Percentiles rank a stretch among this genome's conserved stretches.
Evolutionary conservation across 2,797 vertebrate genomes (phyloP).

Genomic region (Microctenopoma stevenorrisi): DNA sequence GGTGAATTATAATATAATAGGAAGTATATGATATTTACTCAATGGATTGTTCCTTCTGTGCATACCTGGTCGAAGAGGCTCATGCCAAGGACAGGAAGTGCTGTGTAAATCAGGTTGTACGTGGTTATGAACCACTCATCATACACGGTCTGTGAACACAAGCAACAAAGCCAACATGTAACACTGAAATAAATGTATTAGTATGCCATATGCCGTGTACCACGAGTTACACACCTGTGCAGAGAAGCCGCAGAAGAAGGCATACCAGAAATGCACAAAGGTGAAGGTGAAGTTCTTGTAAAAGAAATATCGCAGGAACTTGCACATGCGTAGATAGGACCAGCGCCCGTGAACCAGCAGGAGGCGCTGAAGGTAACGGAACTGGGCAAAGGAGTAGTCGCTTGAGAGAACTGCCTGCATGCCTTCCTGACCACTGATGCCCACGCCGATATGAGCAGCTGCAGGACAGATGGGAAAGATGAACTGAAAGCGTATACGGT

Average conservation of each 20-base stretch:
- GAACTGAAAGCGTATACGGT: too few species aligned
- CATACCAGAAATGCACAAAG: conserved; percentile 95
- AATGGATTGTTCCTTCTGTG: not conserved
- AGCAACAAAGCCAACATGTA: not conserved
- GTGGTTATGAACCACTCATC: conserved; percentile 95
- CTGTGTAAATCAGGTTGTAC: conserved; percentile 95
- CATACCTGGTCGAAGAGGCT: conserved; percentile 96
- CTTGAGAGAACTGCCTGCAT: conserved; percentile 95
- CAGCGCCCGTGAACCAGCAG: conserved; percentile 95
- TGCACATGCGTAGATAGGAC: conserved; percentile 98
- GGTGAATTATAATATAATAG: not conserved
- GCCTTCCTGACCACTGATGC: conserved; percentile 94
- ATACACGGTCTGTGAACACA: conserved; percentile 87
- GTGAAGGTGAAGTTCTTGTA: conserved; percentile 99
- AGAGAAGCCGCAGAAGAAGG: conserved; percentile 95
- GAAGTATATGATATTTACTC: not conserved
- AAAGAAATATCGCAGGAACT: conserved; percentile 95
- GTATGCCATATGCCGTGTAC: too few species aligned
- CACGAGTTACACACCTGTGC: conserved; percentile 62
- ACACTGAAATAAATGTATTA: too few species aligned
- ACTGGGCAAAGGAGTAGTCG: conserved; percentile 94
- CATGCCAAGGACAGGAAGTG: conserved; percentile 91
- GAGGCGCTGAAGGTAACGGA: conserved; percentile 94
- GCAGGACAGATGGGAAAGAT: not conserved
- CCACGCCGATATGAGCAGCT: conserved; percentile 95